These are phyloP conservation scores for Leptogaster cylindrica DNA, from an alignment of 2,888 invertebrate genomes.

Conservation along the genomic window DNA sequence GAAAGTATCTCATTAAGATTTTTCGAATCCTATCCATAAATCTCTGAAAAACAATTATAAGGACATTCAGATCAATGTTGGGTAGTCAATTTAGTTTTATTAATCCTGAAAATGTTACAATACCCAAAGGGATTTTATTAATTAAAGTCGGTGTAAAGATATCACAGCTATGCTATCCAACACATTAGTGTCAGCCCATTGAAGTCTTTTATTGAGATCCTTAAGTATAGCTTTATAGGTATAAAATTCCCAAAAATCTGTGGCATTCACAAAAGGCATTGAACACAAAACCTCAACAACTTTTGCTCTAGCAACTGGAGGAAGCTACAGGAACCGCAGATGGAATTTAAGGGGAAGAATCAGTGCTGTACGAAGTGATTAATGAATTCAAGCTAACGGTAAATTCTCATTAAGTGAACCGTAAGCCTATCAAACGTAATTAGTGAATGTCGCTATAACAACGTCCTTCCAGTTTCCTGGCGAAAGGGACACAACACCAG, in stretches of 20 bases:
- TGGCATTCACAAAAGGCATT: slow-evolving; percentile 16
- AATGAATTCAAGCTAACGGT: slow-evolving; percentile 36
- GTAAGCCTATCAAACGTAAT: slow-evolving; percentile 38
- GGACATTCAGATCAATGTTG: no score
- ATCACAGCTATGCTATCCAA: no score
- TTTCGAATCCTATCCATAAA: no score
- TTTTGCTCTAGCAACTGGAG: not conserved
- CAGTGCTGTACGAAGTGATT: slow-evolving; percentile 24
- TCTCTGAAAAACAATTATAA: no score
- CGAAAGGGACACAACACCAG: slow-evolving; percentile 27
- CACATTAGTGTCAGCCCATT: not conserved
- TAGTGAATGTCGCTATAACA: slow-evolving; percentile 37
- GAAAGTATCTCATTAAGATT: no score
- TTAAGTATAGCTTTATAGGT: not conserved
- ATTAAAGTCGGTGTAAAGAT: no score
- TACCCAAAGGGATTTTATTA: no score
- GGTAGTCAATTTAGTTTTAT: no score
- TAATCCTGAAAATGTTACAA: no score
- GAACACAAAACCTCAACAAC: slow-evolving; percentile 30
- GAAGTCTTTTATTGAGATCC: slow-evolving; percentile 15
- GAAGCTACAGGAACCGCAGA: slow-evolving; percentile 10
- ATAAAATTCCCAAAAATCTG: slow-evolving; percentile 4
- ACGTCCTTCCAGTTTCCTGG: slow-evolving; percentile 28
- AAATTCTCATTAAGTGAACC: slow-evolving; percentile 38
- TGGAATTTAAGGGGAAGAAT: slow-evolving; percentile 1